Evolutionary conservation across 2,113 vertebrate species (phyloP).

Genomic region (Lanius collurio): DNA sequence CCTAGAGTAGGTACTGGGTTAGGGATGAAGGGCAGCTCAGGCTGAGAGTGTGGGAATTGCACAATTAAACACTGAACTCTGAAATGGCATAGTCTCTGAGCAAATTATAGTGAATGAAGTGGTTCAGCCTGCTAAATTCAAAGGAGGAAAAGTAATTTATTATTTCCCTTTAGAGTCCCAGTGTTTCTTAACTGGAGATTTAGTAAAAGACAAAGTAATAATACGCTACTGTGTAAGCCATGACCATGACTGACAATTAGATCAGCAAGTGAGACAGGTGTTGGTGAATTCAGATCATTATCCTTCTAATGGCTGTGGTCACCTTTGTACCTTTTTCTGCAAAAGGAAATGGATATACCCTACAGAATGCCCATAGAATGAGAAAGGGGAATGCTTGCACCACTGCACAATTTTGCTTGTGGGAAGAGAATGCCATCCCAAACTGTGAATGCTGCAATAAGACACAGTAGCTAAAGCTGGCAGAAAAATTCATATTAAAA

Average conservation of each 20-base stretch:
- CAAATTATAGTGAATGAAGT: neutral
- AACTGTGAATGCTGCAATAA: neutral
- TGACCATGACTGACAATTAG: neutral
- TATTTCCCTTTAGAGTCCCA: neutral
- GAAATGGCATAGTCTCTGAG: neutral
- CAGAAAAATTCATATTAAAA: neutral
- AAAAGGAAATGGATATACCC: neutral
- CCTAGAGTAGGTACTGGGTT: neutral
- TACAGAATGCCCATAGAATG: neutral
- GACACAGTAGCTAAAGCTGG: neutral
- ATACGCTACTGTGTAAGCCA: neutral
- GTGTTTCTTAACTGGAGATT: neutral
- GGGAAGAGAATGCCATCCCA: neutral
- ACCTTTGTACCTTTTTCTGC: neutral
- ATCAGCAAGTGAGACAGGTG: neutral
- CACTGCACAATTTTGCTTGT: neutral
- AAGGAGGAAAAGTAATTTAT: slow-evolving; percentile 1
- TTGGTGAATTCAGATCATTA: neutral
- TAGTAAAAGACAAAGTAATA: neutral
- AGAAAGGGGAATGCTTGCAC: neutral
- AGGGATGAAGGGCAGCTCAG: neutral
- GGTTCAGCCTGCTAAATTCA: slow-evolving; percentile 15
- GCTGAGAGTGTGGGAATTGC: neutral
- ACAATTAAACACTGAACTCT: neutral
- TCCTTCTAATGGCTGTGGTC: neutral